Evolutionary conservation across 2,113 vertebrate genomes (phyloP).

Genomic region (Ploceus nigricollis): DNA sequence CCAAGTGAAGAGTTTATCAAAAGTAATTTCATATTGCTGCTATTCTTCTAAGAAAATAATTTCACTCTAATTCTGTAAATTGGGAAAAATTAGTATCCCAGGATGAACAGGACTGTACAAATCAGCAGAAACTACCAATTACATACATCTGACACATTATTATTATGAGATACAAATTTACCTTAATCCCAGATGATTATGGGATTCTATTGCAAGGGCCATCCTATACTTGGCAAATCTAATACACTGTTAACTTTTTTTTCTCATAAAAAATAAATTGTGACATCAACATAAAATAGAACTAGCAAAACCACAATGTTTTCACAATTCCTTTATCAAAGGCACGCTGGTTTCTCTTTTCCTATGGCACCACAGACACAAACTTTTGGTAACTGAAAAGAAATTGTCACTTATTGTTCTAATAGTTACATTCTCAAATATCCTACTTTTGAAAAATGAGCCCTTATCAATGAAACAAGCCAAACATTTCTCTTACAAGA

Average conservation of each 20-base stretch:
- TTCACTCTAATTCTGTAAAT: neutral
- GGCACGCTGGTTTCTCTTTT: neutral
- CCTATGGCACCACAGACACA: neutral
- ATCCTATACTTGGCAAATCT: neutral
- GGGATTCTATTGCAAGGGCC: neutral
- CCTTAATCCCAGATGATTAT: neutral
- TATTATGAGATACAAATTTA: neutral
- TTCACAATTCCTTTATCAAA: neutral
- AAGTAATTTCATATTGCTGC: neutral
- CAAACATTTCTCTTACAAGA: neutral
- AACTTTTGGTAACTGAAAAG: neutral
- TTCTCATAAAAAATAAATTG: neutral
- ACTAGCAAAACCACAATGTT: neutral
- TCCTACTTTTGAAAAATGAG: neutral
- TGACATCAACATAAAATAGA: neutral
- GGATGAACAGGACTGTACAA: neutral
- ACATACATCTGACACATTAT: neutral
- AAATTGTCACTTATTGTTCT: neutral
- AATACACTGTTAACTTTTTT: neutral
- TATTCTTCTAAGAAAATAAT: neutral
- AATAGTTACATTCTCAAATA: neutral
- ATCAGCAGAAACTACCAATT: neutral
- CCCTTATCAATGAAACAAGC: neutral
- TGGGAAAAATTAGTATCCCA: neutral
- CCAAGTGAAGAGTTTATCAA: neutral